Percentiles rank a stretch among this genome's conserved stretches.
phyloP scores from a whole-genome alignment of 2,113 vertebrate species.

The Apteryx owenii region DNA sequence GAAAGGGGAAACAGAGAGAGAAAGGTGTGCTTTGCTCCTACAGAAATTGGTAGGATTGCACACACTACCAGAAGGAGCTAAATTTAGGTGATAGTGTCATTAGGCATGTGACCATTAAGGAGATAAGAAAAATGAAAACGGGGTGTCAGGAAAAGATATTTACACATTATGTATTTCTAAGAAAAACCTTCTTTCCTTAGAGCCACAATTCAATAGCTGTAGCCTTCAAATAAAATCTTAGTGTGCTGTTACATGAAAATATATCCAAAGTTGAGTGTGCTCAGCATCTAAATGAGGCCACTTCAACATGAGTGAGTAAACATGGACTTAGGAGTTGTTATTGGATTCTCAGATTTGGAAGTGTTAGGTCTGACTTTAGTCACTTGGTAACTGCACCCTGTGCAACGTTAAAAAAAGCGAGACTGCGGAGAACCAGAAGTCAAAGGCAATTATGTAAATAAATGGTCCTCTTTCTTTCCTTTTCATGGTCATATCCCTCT shows the following conservation, averaged over 20 bases:
- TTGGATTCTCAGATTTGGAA: background rate
- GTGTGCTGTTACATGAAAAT: background rate
- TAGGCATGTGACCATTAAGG: constrained; percentile 18
- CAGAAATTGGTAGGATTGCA: constrained; percentile 17
- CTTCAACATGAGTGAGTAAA: background rate
- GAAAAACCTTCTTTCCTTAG: background rate
- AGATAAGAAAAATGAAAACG: constrained; percentile 61
- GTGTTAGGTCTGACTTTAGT: background rate
- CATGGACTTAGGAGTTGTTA: background rate
- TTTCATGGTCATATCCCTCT: background rate
- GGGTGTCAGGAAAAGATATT: background rate
- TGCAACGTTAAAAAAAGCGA: background rate
- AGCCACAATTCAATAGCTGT: background rate
- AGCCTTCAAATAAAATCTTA: background rate
- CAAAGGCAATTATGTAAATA: constrained; percentile 21
- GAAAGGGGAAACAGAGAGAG: background rate
- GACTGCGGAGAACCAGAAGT: background rate
- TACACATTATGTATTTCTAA: background rate
- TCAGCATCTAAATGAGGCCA: background rate
- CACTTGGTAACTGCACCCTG: background rate
- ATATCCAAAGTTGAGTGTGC: background rate
- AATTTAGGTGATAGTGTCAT: constrained; percentile 67
- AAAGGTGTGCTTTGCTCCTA: constrained; percentile 44
- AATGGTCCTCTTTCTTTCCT: background rate
- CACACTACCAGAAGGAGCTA: constrained; percentile 52